phyloP scores from a whole-genome alignment of 2,888 invertebrate genomes.

The Acleris holmiana region DNA sequence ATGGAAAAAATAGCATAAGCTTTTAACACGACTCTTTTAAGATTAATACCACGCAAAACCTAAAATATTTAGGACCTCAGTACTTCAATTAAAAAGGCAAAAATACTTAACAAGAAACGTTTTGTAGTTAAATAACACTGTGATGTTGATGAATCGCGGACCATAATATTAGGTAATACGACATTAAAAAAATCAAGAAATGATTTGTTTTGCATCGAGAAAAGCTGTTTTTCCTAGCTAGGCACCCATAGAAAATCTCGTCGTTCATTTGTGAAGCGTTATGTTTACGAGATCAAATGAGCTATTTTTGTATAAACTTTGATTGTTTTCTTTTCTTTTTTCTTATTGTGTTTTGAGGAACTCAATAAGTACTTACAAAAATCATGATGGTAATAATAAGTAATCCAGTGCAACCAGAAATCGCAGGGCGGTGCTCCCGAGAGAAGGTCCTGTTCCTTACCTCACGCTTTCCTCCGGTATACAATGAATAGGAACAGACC shows the following conservation, averaged over 20 bases:
- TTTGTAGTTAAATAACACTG: background rate
- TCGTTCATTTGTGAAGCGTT: constrained; percentile 7
- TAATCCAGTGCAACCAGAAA: no score
- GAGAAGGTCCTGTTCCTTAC: no score
- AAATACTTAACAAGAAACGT: background rate
- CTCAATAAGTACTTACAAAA: no score
- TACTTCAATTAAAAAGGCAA: background rate
- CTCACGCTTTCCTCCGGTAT: no score
- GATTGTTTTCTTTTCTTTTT: constrained; percentile 7
- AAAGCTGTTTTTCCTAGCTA: constrained; percentile 1
- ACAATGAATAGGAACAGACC: no score
- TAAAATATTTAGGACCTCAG: background rate
- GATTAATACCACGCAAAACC: constrained; percentile 15
- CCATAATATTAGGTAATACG: background rate
- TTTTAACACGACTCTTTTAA: background rate
- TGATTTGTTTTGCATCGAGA: background rate
- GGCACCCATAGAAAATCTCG: constrained; percentile 11
- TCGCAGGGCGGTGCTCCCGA: no score
- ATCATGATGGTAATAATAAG: no score
- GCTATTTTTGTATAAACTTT: constrained; percentile 19
- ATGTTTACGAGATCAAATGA: constrained; percentile 30
- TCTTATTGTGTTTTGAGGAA: background rate
- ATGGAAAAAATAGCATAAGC: no score
- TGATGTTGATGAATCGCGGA: constrained; percentile 31
- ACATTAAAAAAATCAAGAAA: background rate